Evolutionary conservation across 2,797 vertebrate species (phyloP), one percentile per base, ranked within the genome.

Genomic region (Glyptemys insculpta): DNA sequence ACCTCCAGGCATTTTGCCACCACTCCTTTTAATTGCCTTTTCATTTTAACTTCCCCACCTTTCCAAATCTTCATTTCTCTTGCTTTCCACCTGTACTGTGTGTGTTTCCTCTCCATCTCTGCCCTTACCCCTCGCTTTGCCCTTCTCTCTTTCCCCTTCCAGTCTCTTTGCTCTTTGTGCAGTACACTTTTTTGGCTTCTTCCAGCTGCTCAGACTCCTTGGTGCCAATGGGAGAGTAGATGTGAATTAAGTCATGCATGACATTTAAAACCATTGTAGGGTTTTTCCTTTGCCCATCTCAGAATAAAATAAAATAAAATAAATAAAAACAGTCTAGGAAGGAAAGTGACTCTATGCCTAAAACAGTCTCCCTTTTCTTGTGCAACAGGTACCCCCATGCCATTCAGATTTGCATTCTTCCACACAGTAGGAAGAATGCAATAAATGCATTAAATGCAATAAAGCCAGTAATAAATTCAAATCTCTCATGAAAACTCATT

Each of bases 21-120:
- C 78, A 59, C 86, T 92, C 86, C 59, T 92, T 94, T 86, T 83
- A 85, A 95, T 93, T 95, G 29, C 29, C 47, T 79, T 85, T 96
- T 93, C 85, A 96, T 94, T 90, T 91, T 37, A 83, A 83, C 8
- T 92, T 85, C 81, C 79, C 87, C 8, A 37, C 88, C 59, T 86
- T 94, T n/a, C 78, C 91, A 84, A 92, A 86, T 21, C 18, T 18
- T 56, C 68, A 37, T 95, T 91, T 79, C 12, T 12, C 52, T 18
- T 52, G 12, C 78, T 80, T 56, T 83, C 25, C 83, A 2, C 23
- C 29, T 62, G 78, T 87, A 49, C 52, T 19, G 12, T 94, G 54
- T 5, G 31, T 2, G 34, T 7, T 52, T 89, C 90, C 49, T 5
- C 5, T 82, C 25, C 3, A 16, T 85, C 83, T 88, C 16, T 86